A percentile compares a stretch with the other conserved stretches of the same genome.
These are phyloP conservation scores for Chelon auratus DNA, from an alignment of 2,797 vertebrate genomes.

Conservation along the genomic window DNA sequence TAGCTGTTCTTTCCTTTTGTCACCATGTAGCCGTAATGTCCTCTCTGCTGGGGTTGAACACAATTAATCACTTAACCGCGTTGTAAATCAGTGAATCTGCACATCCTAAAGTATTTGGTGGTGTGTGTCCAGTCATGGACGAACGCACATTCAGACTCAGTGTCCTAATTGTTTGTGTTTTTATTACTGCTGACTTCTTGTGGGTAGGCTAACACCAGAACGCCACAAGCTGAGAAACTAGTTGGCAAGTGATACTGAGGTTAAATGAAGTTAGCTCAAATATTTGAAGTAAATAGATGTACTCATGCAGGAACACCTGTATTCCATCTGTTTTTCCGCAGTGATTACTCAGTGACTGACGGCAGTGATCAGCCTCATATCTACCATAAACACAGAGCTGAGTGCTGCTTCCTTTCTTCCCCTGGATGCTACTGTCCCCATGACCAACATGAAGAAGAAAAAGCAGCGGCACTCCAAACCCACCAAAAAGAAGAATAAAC, in stretches of 20 bases:
- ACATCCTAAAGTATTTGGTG: background rate
- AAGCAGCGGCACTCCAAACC: too few relatives aligned
- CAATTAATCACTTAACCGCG: background rate
- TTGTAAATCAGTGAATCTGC: background rate
- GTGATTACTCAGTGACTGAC: too few relatives aligned
- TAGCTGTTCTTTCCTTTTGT: constrained; percentile 6
- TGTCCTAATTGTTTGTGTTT: background rate
- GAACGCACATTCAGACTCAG: background rate
- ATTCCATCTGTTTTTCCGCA: too few relatives aligned
- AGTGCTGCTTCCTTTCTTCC: too few relatives aligned
- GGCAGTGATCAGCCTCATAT: too few relatives aligned
- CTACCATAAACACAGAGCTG: too few relatives aligned
- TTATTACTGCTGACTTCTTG: background rate
- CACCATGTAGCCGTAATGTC: constrained; percentile 1
- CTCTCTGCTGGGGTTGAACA: background rate
- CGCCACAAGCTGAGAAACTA: too few relatives aligned
- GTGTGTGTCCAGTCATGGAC: background rate
- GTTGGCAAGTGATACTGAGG: too few relatives aligned
- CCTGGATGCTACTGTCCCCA: too few relatives aligned
- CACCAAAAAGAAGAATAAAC: too few relatives aligned
- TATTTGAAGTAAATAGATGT: background rate
- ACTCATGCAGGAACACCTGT: too few relatives aligned
- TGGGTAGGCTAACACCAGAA: background rate
- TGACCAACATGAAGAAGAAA: too few relatives aligned
- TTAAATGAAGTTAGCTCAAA: background rate